Evolutionary conservation across 1,140 invertebrate genomes (phyloP), one percentile per base, ranked within the genome.

Genomic region (Drosophila parvula): DNA sequence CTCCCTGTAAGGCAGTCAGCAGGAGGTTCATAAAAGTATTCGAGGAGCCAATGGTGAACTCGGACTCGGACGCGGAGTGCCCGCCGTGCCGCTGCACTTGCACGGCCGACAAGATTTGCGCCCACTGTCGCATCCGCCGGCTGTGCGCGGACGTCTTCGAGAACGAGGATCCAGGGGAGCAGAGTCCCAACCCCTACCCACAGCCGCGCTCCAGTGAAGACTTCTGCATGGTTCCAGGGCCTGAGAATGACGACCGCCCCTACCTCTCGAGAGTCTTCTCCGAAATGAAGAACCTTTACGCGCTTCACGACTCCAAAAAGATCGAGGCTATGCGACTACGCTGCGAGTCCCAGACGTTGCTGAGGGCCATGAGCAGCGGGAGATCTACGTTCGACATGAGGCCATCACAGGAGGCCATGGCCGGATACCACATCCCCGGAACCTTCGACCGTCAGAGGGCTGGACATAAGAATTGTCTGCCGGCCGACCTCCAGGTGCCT

Each of bases 261-360:
- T 77, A 79, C 55, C 53, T 91, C 28, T 51, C 71, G 0, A 63
- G 74, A 0, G 90, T 91, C 7, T 86, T 91, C n/a, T 86, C 76
- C 0, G 88, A 91, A 12, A 38, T 91, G 2, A 65, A 74, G 11
- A 56, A 76, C 64, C 44, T 91, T 0, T 91, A 91, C 22, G 48
- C 59, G 0, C 32, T 90, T 5, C 78, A 83, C 14, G 79, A 81
- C 3, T 16, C 55, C 5, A 74, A 60, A n/a, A 57, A 75, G 41
- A 14, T 30, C 0, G 6, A 27, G 0, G 61, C 62, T 1, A 28
- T 68, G 0, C 9, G 32, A 4, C 43, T 32, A 8, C 73, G 57
- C 11, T 81, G 63, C 45, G 50, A 32, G 5, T 67, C 47, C 9
- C 9, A 67, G 22, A 30, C 74, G 0, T 27, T 60, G 5, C 32